phyloP scores from a whole-genome alignment of 2,113 vertebrate genomes.

The Elachura formosa region DNA sequence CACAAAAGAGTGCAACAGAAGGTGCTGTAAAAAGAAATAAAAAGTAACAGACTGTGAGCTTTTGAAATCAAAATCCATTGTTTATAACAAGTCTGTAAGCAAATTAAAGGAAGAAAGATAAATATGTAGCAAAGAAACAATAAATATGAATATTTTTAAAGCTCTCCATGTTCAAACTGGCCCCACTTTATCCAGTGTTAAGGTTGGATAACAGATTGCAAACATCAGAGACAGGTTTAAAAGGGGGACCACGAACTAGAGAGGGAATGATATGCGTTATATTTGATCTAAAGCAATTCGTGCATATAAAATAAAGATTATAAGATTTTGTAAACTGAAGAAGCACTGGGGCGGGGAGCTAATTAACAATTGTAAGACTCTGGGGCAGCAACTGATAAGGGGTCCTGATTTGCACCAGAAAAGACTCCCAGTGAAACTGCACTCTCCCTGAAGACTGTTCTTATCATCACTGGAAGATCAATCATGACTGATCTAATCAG shows the following conservation, averaged over 20 bases:
- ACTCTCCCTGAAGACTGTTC: too few species aligned
- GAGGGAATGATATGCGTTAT: too few species aligned
- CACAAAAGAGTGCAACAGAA: not conserved
- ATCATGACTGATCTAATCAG: too few species aligned
- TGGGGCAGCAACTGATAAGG: too few species aligned
- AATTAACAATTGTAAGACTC: too few species aligned
- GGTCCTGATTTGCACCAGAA: too few species aligned
- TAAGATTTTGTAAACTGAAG: too few species aligned
- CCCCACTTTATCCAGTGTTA: not conserved
- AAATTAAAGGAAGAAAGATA: not conserved
- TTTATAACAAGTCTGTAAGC: not conserved
- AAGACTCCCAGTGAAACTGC: too few species aligned
- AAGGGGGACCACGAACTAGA: not conserved
- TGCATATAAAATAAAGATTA: too few species aligned
- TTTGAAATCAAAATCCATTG: not conserved
- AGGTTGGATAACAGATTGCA: not conserved
- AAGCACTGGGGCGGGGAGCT: too few species aligned
- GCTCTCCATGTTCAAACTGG: not conserved
- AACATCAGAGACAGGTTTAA: not conserved
- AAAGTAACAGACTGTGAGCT: not conserved
- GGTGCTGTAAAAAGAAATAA: not conserved
- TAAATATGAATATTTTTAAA: not conserved
- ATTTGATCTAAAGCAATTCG: too few species aligned
- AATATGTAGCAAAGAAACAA: not conserved
- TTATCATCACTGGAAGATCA: too few species aligned